Conservation (phyloP, 2,888 invertebrate genomes). For the Orgyia antiqua region DNA sequence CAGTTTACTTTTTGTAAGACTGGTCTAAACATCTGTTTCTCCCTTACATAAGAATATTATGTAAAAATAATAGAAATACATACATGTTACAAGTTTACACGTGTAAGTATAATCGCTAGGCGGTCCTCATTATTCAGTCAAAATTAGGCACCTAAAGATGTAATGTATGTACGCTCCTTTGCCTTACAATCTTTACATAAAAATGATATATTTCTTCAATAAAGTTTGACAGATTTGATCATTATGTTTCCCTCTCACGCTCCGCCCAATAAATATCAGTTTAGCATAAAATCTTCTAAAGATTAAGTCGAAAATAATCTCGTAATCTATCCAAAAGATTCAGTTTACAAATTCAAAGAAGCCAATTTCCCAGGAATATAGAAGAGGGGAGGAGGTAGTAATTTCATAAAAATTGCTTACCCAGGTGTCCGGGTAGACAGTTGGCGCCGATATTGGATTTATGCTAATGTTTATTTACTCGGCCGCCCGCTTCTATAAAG, state of each 20-base stretch:
- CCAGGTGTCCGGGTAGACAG: slow-evolving; percentile 42
- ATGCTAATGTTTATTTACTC: slow-evolving; percentile 65
- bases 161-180: too few relatives aligned
- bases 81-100: too few relatives aligned
- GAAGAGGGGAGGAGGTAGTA: slow-evolving; percentile 12
- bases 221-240: too few relatives aligned
- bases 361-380: slow-evolving; percentile 3
- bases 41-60: too few relatives aligned
- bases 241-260: background rate
- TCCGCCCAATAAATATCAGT: background rate
- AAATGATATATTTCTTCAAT: too few relatives aligned
- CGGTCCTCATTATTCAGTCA: too few relatives aligned
- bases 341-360: slow-evolving; percentile 5
- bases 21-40: too few relatives aligned
- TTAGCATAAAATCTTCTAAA: background rate
- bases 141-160: too few relatives aligned
- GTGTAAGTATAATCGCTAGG: too few relatives aligned
- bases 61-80: too few relatives aligned
- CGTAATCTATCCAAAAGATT: background rate
- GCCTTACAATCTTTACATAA: too few relatives aligned
- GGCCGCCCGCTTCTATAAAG: slow-evolving; percentile 11
- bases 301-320: background rate
- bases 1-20: too few relatives aligned
- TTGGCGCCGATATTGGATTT: slow-evolving; percentile 59
- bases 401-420: slow-evolving; percentile 41